Conservation (phyloP, 2,113 vertebrate species). For the Anhinga rufa region DNA sequence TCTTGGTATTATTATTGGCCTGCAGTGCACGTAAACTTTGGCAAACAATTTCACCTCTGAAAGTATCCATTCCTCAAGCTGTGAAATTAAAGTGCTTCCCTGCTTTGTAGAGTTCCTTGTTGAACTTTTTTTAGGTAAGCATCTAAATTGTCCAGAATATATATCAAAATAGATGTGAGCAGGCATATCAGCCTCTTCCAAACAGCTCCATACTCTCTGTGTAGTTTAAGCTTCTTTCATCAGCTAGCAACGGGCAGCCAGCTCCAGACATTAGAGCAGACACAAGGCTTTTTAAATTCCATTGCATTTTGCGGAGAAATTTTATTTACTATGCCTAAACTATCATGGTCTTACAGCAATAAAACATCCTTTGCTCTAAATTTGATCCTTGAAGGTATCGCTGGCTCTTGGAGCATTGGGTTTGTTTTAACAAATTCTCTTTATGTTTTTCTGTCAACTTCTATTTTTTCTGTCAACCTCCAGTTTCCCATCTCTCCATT, state of each 20-base stretch:
- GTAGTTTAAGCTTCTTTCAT: not conserved
- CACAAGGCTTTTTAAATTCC: not conserved
- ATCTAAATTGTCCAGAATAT: not conserved
- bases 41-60: not conserved
- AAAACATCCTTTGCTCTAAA: not conserved
- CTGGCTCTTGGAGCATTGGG: not conserved
- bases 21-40: not conserved
- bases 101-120: not conserved
- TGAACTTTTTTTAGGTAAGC: not conserved
- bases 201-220: not conserved
- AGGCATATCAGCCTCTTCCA: not conserved
- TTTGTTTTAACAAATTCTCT: slow-evolving; percentile 35
- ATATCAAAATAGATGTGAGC: not conserved
- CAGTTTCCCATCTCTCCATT: slow-evolving; percentile 29
- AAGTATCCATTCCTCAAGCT: not conserved
- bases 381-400: not conserved
- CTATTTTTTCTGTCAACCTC: slow-evolving; percentile 30
- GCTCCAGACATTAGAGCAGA: not conserved
- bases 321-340: not conserved
- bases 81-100: not conserved
- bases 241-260: not conserved
- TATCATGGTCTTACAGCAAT: not conserved
- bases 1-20: not conserved
- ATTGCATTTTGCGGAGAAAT: not conserved
- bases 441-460: slow-evolving; percentile 23